Conservation (phyloP, 2,888 invertebrate species). For the Willowsia nigromaculata region DNA sequence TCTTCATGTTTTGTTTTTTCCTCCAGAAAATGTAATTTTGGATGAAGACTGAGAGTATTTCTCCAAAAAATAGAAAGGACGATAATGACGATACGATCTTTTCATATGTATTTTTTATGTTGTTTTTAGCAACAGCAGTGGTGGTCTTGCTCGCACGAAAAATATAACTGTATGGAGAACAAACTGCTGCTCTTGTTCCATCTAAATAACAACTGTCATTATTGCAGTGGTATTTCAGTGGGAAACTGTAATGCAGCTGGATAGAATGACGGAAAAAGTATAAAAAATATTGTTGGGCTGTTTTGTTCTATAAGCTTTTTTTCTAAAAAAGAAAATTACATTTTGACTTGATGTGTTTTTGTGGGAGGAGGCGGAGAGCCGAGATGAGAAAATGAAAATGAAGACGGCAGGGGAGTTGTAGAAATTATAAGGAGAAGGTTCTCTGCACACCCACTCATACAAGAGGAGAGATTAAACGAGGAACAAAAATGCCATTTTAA, state of each 20-base stretch:
- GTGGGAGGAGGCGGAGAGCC: not conserved
- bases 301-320: not conserved
- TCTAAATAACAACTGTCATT: not conserved
- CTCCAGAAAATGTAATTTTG: not conserved
- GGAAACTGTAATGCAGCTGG: no score
- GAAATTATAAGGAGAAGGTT: not conserved
- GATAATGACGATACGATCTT: conserved; percentile 31
- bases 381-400: conserved; percentile 5
- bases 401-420: conserved; percentile 10
- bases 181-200: no score
- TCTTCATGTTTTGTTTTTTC: not conserved
- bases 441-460: no score
- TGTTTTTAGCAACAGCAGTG: not conserved
- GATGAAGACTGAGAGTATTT: not conserved
- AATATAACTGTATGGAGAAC: not conserved
- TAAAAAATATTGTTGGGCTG: no score
- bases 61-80: not conserved
- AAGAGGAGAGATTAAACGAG: not conserved
- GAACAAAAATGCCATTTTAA: not conserved
- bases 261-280: no score
- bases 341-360: not conserved
- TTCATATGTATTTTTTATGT: not conserved
- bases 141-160: not conserved
- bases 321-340: not conserved
- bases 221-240: no score